Evolutionary conservation across 2,888 invertebrate genomes (phyloP).

Genomic region (Dolomedes plantarius): DNA sequence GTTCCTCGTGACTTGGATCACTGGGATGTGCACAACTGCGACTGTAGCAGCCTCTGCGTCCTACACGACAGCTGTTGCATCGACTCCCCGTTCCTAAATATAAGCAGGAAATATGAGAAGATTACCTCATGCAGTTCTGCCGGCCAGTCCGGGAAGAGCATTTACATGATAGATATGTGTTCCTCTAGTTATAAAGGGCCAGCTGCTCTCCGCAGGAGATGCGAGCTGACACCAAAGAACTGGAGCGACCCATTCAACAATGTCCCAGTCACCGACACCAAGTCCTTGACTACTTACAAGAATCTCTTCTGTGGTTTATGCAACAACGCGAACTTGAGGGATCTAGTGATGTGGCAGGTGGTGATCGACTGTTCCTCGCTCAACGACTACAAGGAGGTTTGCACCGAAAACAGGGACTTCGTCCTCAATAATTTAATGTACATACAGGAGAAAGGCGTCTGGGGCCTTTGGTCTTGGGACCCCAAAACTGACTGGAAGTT

Average conservation of each 20-base stretch:
- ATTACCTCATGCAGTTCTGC: conserved; percentile 15
- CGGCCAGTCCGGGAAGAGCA: not conserved
- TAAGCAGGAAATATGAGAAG: conserved; percentile 25
- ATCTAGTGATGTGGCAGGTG: conserved; percentile 60
- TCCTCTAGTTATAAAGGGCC: conserved; percentile 18
- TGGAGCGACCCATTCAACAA: conserved; percentile 58
- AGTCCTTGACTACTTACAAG: conserved; percentile 46
- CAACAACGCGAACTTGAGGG: conserved; percentile 28
- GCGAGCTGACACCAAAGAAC: conserved; percentile 34
- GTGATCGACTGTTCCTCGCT: conserved; percentile 48
- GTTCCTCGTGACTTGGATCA: conserved; percentile 44
- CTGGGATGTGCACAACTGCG: conserved; percentile 39
- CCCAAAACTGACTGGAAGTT: conserved; percentile 54
- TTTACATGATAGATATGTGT: conserved; percentile 56
- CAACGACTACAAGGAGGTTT: conserved; percentile 22
- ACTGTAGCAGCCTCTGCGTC: conserved; percentile 52
- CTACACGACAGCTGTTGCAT: conserved; percentile 64
- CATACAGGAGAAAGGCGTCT: conserved; percentile 48
- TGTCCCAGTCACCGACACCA: conserved; percentile 43
- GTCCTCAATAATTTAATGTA: conserved; percentile 62
- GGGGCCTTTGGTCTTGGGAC: conserved; percentile 61
- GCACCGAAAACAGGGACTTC: conserved; percentile 44
- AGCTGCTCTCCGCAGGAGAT: conserved; percentile 16
- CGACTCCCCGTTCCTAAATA: conserved; percentile 50
- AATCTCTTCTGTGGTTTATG: conserved; percentile 53